These are phyloP conservation scores for Cantharis rufa DNA, from an alignment of 2,888 invertebrate genomes.

Conservation along the genomic window DNA sequence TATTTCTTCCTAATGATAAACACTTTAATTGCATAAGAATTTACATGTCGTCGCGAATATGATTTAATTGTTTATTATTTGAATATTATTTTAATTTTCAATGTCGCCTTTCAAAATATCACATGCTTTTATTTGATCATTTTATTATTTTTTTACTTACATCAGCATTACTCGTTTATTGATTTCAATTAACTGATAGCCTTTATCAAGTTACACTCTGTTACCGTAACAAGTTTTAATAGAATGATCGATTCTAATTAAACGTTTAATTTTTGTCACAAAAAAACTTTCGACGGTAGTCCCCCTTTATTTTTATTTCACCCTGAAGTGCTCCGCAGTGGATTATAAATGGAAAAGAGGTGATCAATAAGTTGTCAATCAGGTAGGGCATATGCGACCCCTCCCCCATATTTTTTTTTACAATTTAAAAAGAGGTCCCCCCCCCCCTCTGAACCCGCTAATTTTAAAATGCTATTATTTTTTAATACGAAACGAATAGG, in stretches of 20 bases:
- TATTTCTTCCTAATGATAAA: background rate
- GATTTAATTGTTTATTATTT: constrained; percentile 3
- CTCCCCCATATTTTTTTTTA: no score
- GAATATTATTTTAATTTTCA: background rate
- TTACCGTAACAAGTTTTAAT: background rate
- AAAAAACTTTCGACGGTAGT: no score
- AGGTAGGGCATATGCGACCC: no score
- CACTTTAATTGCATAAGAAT: background rate
- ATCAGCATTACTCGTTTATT: background rate
- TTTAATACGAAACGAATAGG: no score
- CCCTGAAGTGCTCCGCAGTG: no score
- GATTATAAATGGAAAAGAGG: no score
- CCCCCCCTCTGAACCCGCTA: no score
- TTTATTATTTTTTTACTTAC: background rate
- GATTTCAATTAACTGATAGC: background rate
- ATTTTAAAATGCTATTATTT: no score
- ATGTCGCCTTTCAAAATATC: background rate
- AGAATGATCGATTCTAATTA: background rate
- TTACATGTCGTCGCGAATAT: background rate
- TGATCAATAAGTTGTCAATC: no score
- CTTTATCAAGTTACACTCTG: background rate
- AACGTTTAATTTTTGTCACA: background rate
- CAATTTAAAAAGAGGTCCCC: no score
- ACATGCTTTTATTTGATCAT: background rate
- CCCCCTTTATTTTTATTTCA: no score